Evolutionary conservation across 2,888 invertebrate species (phyloP), one percentile per base, ranked within the genome.

Genomic region (Cheilosia impressa): DNA sequence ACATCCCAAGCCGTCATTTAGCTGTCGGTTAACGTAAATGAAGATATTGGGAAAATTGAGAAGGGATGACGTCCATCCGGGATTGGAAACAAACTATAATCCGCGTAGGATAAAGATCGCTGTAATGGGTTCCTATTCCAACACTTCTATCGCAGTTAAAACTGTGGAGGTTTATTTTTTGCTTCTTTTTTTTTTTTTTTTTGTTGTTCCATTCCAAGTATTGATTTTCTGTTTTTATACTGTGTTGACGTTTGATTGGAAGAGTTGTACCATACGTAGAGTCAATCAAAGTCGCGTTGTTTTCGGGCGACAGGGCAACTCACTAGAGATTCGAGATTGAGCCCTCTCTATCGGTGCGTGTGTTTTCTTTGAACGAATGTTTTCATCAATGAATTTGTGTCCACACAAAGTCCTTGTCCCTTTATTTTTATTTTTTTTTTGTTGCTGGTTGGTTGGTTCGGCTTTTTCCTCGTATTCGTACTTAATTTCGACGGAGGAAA

Each of bases 11-110:
- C 75, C 81, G 84, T 85, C 84, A 85, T 76, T 85, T 81, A 66
- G 76, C 84, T 85, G 84, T 85, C 84, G 81, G 80, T 85, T 81
- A 85, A 85, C 75, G 76, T 81, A 72, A 81, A 81, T 85, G 75
- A 85, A 85, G 80, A 85, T 81, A 81, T 85, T 76, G 80, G 84
- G 71, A 84, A 80, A 69, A 80, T 75, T 85, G 84, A 85, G 71
- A 76, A 81, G 71, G 84, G 84, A 85, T 85, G 84, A 85, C 84
- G 84, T 80, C 81, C 72, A 75, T 81, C 84, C 58, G 50, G 55
- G 75, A 69, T 65, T 60, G 19, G 65, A 81, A 85, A 62, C 58
- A 76, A 81, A 81, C 84, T 85, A 81, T 85, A 85, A 85, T 85
- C 84, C 76, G 84, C 81, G 80, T 66, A 66, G 80, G 81, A 81